Conservation (phyloP, 2,113 vertebrate species). For the Polyodon spathula region DNA sequence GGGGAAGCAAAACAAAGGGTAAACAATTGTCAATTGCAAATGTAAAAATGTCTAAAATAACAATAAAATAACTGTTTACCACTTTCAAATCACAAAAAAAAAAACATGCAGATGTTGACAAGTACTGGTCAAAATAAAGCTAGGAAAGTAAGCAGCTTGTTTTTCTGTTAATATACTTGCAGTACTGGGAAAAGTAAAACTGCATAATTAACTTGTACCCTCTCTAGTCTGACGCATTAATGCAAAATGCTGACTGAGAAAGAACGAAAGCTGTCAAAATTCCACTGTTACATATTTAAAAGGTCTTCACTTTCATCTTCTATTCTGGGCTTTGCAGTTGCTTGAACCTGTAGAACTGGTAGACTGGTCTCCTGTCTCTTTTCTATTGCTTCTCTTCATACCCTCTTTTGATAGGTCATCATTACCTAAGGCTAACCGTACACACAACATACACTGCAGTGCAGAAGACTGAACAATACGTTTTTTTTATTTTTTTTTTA, state of each 20-base stretch:
- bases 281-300: conserved; percentile 40
- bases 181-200: conserved; percentile 16
- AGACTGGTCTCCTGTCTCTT: not conserved
- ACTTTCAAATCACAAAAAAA: too few relatives aligned
- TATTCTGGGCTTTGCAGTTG: conserved; percentile 10
- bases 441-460: conserved; percentile 25
- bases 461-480: conserved; percentile 16
- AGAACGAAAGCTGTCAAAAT: conserved; percentile 35
- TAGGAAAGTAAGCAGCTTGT: too few relatives aligned
- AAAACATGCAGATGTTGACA: too few relatives aligned
- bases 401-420: conserved; percentile 16
- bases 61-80: too few relatives aligned
- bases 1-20: too few relatives aligned
- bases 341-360: not conserved
- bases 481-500: conserved; percentile 18
- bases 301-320: conserved; percentile 12
- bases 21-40: too few relatives aligned
- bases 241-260: conserved; percentile 37
- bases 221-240: conserved; percentile 47
- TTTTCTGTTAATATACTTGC: conserved; percentile 3
- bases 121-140: too few relatives aligned
- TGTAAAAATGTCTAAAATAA: too few relatives aligned
- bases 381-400: conserved; percentile 1
- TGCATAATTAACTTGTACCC: conserved; percentile 34
- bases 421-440: conserved; percentile 20